Base-by-base conservation (phyloP, 2,113 vertebrate species). In the Pterocles burchelli region DNA sequence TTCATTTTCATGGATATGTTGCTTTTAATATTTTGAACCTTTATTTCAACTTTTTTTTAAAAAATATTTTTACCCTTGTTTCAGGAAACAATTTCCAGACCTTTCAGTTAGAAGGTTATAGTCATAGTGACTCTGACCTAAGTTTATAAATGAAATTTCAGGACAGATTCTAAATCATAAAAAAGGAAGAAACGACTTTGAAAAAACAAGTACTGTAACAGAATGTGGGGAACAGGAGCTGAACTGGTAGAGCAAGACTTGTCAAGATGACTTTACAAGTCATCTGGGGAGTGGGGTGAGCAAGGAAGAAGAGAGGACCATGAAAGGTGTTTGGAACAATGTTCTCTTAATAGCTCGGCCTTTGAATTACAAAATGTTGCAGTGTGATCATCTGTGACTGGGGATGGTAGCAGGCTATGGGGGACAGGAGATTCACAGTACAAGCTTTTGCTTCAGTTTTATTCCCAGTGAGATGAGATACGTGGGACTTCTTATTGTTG, bases 11-110 rank as follows among this genome's bases (percentile, higher is more conserved):
- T 6, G 10, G 29, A 13, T 80, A 36, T 28, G 62, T 62, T 93
- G 93, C 80, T 96, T 97, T 97, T 90, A 96, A 95, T 96, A 89
- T 90, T 93, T 10, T 29, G 78, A 61, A 82, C 79, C 82, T 83
- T 87, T 67, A 74, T 73, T 73, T 66, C 52, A 88, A 43, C 13
- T 19, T 26, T 58, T 57, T 45, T 0, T 0, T 13, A 41, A 41
- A 41, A 41, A 41, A 11, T 46, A 46, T 54, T 68, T 68, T 75
- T 71, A 88, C 66, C 75, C 4, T n/a, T 82, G 61, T 85, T 85
- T 87, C 19, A 8, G 72, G 70, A 91, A 85, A n/a, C 6, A 67
- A 89, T 94, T 85, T 77, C 59, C 51, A 73, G 65, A 90, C 85
- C 70, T 93, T 86, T 96, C 74, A 72, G 57, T 88, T 89, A 73